Percentiles rank a stretch among this genome's conserved stretches.
phyloP scores from a whole-genome alignment of 2,797 vertebrate genomes.

The Hypotaenidia okinawae region DNA sequence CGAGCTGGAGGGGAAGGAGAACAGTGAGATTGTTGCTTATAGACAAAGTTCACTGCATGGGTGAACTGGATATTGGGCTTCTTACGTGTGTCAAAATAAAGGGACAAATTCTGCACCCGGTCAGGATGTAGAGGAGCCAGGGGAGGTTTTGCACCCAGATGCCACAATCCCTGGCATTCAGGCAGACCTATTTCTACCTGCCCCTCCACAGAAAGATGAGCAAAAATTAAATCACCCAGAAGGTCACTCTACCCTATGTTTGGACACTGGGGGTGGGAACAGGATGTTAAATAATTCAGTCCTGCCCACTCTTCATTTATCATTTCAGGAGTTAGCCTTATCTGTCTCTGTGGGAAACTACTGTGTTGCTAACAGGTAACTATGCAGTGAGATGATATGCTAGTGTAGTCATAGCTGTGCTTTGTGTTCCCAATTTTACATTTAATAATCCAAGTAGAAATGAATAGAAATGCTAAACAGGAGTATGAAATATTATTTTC shows the following conservation, averaged over 20 bases:
- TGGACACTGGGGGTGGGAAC: neutral
- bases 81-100: neutral
- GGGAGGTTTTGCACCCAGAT: neutral
- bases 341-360: neutral
- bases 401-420: neutral
- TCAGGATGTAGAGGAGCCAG: neutral
- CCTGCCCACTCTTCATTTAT: neutral
- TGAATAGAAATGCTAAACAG: conserved; percentile 1
- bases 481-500: conserved; percentile 32
- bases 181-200: neutral
- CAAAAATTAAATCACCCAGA: neutral
- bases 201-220: neutral
- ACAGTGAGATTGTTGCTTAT: neutral
- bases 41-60: neutral
- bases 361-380: conserved; percentile 34
- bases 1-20: neutral
- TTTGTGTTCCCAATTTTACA: neutral
- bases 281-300: neutral
- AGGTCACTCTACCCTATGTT: neutral
- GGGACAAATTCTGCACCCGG: neutral
- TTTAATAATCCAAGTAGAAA: conserved; percentile 32
- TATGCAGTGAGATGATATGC: neutral
- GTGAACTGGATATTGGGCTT: neutral
- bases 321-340: neutral
- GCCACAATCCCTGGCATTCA: rapidly evolving